Base-by-base conservation (phyloP, 2,888 invertebrate genomes). In the Druceiella hillmani region DNA sequence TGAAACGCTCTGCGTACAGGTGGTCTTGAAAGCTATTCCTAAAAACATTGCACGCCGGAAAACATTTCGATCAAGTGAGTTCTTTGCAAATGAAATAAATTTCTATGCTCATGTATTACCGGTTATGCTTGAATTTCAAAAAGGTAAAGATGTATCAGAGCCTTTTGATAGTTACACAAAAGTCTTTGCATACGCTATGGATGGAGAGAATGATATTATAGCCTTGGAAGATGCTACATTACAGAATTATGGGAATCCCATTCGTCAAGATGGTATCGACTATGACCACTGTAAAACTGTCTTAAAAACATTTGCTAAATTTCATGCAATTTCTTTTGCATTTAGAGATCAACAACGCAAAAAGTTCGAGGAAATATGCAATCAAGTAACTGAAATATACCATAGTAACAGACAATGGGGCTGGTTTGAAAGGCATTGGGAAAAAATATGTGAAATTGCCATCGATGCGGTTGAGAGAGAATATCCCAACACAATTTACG, bases 21-120 rank as follows among this genome's bases (percentile, higher is more conserved):
- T 75, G 3, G 61, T 78, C 10, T 58, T 71, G 1, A 78, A 78
- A 53, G 59, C 65, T 2, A 55, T 78, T 48, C 78, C 77, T 3
- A 61, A 61, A 11, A 75, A 74, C 47, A 37, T 67, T 14, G 74
- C 65, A 0, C 56, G 76, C 4, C 63, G 70, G 3, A 73, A 70
- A 33, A 64, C 77, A 1, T 78, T 69, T 39, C 64, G 77, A 33
- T 76, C 74, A 4, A 43, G 54, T 2, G 74, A 72, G 32, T 78
- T 78, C 47, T 78, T 78, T 46, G 54, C 59, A 17, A 78, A 77
- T 46, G 78, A 78, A 56, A 68, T 71, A 1, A 52, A 58, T 35
- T 78, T 78, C 51, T 78, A 78, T 51, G 57, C 54, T 58, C 58
- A 57, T 51, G 53, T 0, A 46, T 46, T 29, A 51, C 58, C 31